Conservation (phyloP, 2,797 vertebrate genomes). For the Lophotriccus pileatus region DNA sequence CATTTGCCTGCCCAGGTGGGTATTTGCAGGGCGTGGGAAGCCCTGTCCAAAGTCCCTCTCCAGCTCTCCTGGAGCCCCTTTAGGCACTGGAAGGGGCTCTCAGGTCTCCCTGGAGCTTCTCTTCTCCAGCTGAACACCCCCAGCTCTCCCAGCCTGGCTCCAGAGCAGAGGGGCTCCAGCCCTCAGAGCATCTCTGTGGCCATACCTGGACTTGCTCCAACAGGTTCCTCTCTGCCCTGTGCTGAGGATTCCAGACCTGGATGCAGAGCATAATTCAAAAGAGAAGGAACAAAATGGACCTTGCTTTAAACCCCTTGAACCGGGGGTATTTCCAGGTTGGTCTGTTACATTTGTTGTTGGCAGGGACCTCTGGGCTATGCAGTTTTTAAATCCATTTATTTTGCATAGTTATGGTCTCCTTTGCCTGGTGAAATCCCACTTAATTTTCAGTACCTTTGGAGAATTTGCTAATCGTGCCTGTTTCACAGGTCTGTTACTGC, state of each 20-base stretch:
- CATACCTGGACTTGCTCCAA: neutral
- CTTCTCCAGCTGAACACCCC: neutral
- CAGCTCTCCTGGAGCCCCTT: neutral
- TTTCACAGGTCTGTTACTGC: neutral
- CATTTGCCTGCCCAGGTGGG: neutral
- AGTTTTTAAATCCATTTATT: neutral
- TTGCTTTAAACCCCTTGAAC: neutral
- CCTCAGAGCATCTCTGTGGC: neutral
- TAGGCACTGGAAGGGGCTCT: fast-evolving
- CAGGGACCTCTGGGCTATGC: neutral
- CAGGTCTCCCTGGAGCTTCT: fast-evolving
- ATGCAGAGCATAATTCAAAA: neutral
- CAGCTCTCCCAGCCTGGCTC: neutral
- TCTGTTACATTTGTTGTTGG: neutral
- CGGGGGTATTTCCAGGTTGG: neutral
- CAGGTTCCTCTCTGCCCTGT: neutral
- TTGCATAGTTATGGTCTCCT: neutral
- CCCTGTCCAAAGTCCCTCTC: fast-evolving
- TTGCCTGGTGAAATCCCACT: neutral
- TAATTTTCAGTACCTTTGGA: neutral
- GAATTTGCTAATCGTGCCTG: neutral
- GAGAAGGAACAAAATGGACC: neutral
- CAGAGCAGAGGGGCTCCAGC: neutral
- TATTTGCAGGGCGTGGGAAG: neutral
- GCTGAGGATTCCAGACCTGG: neutral